A percentile compares a stretch with the other conserved stretches of the same genome.
Evolutionary conservation across 2,797 vertebrate species (phyloP).

Genomic region (Heterohyrax brucei): DNA sequence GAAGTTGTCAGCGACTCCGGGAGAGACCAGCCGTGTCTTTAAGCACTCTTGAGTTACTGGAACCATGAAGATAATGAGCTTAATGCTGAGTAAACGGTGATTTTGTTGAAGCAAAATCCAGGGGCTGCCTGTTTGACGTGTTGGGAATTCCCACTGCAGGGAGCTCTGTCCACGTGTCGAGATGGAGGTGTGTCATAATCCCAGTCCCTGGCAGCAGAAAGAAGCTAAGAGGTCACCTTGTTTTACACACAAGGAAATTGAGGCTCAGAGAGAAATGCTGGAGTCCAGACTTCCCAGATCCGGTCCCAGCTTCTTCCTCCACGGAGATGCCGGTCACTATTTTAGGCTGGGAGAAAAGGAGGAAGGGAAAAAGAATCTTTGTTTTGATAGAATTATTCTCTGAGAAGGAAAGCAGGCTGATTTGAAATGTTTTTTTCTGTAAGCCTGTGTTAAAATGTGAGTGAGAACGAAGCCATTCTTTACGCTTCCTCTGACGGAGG

Average conservation of each 20-base stretch:
- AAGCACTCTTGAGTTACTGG: constrained; percentile 59
- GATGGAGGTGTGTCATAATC: not conserved
- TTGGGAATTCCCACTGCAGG: not conserved
- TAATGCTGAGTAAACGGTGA: constrained; percentile 60
- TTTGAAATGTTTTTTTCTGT: constrained; percentile 61
- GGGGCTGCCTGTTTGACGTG: constrained; percentile 19
- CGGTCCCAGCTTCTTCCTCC: not conserved
- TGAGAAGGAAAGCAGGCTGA: constrained; percentile 20
- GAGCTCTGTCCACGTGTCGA: not conserved
- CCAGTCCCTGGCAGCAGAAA: not conserved
- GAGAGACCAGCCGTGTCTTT: constrained; percentile 12
- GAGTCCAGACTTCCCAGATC: not conserved
- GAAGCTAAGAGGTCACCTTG: not conserved
- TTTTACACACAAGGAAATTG: constrained; percentile 12
- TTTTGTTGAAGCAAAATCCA: constrained; percentile 51
- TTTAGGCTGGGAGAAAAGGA: not conserved
- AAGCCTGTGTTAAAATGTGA: constrained; percentile 63
- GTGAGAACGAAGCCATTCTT: constrained; percentile 65
- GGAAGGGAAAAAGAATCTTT: constrained; percentile 12
- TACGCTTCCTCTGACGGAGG: not conserved
- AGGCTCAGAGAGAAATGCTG: not conserved
- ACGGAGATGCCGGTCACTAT: not conserved
- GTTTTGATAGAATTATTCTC: constrained; percentile 45
- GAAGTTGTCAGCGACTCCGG: constrained; percentile 40
- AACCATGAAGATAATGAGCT: constrained; percentile 59